Conservation (phyloP, 2,113 vertebrate genomes). For the chimpanzee (Pan troglodytes) region NHGRI_mPanTro3-v2.1_pri NC_072398.2:153594501-153595000, state of each 20-base stretch:
- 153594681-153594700: background rate
- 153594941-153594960: background rate
- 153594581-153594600: background rate
- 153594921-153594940: background rate
- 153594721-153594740: background rate
- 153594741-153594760: background rate
- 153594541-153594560: background rate
- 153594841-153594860: background rate
- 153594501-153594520: background rate
- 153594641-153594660: background rate
- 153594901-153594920: background rate
- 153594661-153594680: background rate
- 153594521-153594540: background rate
- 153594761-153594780: background rate
- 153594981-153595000: background rate
- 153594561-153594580: background rate
- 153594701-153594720: background rate
- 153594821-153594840: background rate
- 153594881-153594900: background rate
- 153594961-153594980: background rate
- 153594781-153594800: background rate
- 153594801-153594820: background rate
- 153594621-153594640: background rate
- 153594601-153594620: background rate
- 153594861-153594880: background rate